Evolutionary conservation across 2,888 invertebrate species (phyloP), one percentile per base, ranked within the genome.

Genomic region (Drosophila ustulata): DNA sequence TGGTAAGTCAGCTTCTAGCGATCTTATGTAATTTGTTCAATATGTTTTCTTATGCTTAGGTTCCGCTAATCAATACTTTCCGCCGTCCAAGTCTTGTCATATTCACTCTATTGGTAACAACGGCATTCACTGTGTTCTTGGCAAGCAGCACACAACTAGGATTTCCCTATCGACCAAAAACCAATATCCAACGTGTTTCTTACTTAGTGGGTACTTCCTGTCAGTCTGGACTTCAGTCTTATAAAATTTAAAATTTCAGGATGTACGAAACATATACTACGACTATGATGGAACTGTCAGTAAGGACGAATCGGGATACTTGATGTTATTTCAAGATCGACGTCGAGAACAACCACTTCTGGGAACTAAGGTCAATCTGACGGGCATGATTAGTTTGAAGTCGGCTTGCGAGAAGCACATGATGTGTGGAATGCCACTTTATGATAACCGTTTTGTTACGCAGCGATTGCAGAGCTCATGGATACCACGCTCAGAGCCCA

Each of bases 1-100:
- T 92, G 72, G 92, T 92, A 82, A 70, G 78, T 3, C 0, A 0
- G 2, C 3, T 28, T 11, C 1, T 0, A 0, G 3, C 1, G 7
- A 23, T 32, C 2, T 13, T 3, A 37, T 6, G 4, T 32, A 1
- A 8, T 7, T 13, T 4, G 13, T 32, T 23, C 1, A 8, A 5
- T 1, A 7, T 11, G 4, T 4, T 23, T 3, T 32, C 0, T n/a
- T 32, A 4, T n/a, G 37, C 37, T 37, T 37, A 37, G 37, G n/a
- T 37, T 37, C 37, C 37, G 2, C 37, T 37, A n/a, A 37, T 37
- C 37, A 37, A 37, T n/a, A 37, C 37, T 1, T 37, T 37, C 37
- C 37, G 37, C 0, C 37, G 37, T 0, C 37, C 37, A 37, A 37
- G 37, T n/a, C n/a, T n/a, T 4, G 37, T 37, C 0, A 37, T 37